Evolutionary conservation across 2,888 invertebrate species (phyloP).

Genomic region (Agrotis segetum): DNA sequence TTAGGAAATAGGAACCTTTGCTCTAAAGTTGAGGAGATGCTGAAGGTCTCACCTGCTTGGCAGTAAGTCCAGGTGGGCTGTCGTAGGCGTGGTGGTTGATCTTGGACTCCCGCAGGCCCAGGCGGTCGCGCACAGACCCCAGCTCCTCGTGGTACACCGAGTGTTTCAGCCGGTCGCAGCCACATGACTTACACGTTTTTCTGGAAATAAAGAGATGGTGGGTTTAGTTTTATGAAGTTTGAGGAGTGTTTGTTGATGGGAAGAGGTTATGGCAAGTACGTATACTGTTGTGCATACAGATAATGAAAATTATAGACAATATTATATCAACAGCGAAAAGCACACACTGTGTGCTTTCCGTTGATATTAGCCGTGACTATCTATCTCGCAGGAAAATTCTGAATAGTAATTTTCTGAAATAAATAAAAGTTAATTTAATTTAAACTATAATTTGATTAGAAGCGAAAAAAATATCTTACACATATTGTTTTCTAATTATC

Average conservation of each 20-base stretch:
- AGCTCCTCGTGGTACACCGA: constrained; percentile 97
- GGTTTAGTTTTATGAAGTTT: neutral
- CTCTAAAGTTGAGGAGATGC: neutral
- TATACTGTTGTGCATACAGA: neutral
- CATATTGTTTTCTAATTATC: too few species aligned
- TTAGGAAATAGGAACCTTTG: too few species aligned
- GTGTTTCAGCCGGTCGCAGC: constrained; percentile 97
- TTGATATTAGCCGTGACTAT: neutral
- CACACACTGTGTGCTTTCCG: neutral
- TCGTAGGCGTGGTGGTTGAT: constrained; percentile 88
- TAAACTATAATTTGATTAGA: too few species aligned
- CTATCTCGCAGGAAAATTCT: neutral
- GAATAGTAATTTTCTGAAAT: neutral
- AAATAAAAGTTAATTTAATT: too few species aligned
- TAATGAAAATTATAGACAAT: too few species aligned
- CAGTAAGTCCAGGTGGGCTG: constrained; percentile 94
- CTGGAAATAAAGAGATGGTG: constrained; percentile 89
- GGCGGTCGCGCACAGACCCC: constrained; percentile 94
- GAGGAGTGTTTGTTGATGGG: neutral
- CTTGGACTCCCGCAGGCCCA: constrained; percentile 92
- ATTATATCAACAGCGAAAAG: too few species aligned
- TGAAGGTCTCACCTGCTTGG: constrained; percentile 90
- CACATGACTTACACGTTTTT: constrained; percentile 98
- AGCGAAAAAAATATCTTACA: too few species aligned
- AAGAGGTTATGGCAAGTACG: neutral